These are phyloP conservation scores for Heliconius melpomene DNA, from an alignment of 1,140 invertebrate genomes.

Conservation along the genomic window DNA sequence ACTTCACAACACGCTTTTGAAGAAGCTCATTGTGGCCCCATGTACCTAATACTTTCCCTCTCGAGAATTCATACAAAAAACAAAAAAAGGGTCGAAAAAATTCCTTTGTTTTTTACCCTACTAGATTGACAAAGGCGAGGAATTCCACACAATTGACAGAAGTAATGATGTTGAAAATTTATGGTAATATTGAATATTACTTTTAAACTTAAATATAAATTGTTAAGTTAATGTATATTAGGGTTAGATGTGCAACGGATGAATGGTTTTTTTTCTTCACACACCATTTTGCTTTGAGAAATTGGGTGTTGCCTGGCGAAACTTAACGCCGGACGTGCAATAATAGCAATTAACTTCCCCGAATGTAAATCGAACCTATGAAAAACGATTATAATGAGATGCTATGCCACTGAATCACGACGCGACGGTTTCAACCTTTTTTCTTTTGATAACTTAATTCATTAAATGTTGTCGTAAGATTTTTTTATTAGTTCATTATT, in stretches of 20 bases:
- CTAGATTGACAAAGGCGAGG: slow-evolving; percentile 33
- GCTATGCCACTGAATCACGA: too few species aligned
- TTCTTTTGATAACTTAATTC: too few species aligned
- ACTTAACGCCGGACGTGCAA: not conserved
- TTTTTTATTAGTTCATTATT: too few species aligned
- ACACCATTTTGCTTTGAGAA: not conserved
- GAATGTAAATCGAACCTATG: too few species aligned
- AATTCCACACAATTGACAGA: slow-evolving; percentile 30
- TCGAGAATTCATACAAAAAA: slow-evolving; percentile 20
- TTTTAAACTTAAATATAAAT: slow-evolving; percentile 9
- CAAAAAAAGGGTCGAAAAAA: slow-evolving; percentile 31
- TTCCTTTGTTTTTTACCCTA: slow-evolving; percentile 28
- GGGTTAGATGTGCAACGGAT: not conserved
- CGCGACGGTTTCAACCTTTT: too few species aligned
- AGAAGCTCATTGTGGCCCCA: slow-evolving; percentile 36
- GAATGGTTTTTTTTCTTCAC: not conserved
- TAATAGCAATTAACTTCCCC: too few species aligned
- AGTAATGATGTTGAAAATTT: slow-evolving; percentile 32
- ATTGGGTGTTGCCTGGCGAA: not conserved
- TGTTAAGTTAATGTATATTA: not conserved
- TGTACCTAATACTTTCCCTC: slow-evolving; percentile 27
- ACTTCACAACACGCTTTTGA: not conserved
- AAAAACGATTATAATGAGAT: too few species aligned
- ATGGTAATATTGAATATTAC: not conserved
- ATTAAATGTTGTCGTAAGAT: too few species aligned